Evolutionary conservation across 1,140 invertebrate species (phyloP).

Genomic region (Drosophila fuyamai): DNA sequence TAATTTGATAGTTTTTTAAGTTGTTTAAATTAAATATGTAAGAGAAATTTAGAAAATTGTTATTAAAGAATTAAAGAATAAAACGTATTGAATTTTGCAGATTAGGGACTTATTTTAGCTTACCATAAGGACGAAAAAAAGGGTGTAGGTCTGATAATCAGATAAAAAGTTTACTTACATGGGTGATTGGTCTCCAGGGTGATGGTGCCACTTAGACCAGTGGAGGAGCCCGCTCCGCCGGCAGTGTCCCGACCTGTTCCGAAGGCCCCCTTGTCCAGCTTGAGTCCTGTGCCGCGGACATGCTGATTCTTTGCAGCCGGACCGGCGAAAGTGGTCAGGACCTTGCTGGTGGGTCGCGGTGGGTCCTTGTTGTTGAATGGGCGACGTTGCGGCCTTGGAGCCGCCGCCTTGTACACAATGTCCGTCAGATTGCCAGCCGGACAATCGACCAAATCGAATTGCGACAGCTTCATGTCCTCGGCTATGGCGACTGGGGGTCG

Average conservation of each 20-base stretch:
- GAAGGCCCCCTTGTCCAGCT: conserved; percentile 76
- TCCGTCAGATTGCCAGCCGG: conserved; percentile 90
- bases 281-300: conserved; percentile 77
- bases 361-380: conserved; percentile 66
- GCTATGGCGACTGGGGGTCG: conserved; percentile 91
- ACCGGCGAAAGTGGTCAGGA: conserved; percentile 78
- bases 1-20: too few relatives aligned
- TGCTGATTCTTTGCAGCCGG: conserved; percentile 82
- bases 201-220: conserved; percentile 58
- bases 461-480: conserved; percentile 93
- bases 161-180: conserved; percentile 39
- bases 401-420: conserved; percentile 84
- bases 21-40: too few relatives aligned
- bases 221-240: conserved; percentile 24
- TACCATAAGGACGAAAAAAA: too few relatives aligned
- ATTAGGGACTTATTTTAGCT: too few relatives aligned
- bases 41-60: too few relatives aligned
- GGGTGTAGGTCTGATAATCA: too few relatives aligned
- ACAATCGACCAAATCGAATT: conserved; percentile 93
- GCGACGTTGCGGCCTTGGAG: conserved; percentile 50
- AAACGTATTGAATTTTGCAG: too few relatives aligned
- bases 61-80: too few relatives aligned
- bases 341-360: conserved; percentile 56
- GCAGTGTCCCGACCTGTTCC: conserved; percentile 58
- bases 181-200: conserved; percentile 71